Evolutionary conservation across 2,888 invertebrate genomes (phyloP).

Genomic region (Omphaloscelis lunosa): DNA sequence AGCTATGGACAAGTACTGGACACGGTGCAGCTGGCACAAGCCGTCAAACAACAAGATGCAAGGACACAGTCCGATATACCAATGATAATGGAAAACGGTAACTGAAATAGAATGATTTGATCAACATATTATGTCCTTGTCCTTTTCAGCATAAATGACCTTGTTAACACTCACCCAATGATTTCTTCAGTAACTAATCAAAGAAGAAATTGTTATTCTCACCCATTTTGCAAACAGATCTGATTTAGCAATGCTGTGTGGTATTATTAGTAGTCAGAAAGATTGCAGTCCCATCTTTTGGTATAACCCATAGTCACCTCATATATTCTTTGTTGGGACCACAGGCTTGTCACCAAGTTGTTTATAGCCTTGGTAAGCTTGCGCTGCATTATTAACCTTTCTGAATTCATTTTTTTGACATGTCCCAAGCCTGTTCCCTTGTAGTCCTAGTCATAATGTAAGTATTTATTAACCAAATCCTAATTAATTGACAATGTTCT

Average conservation of each 20-base stretch:
- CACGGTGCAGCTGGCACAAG: constrained; percentile 93
- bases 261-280: not conserved
- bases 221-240: not conserved
- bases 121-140: too few relatives aligned
- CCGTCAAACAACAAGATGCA: constrained; percentile 88
- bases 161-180: too few relatives aligned
- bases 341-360: not conserved
- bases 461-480: not conserved
- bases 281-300: not conserved
- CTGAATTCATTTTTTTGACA: not conserved
- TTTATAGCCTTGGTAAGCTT: not conserved
- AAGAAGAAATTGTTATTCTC: not conserved
- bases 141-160: too few relatives aligned
- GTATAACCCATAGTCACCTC: not conserved
- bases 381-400: not conserved
- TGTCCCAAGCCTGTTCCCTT: not conserved
- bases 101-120: not conserved
- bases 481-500: constrained; percentile 14
- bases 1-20: constrained; percentile 96
- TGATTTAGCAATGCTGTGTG: too few relatives aligned
- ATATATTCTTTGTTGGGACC: not conserved
- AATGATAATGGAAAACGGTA: constrained; percentile 80
- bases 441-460: not conserved
- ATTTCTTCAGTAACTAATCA: too few relatives aligned
- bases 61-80: constrained; percentile 81